Evolutionary conservation across 2,113 vertebrate species (phyloP).

Genomic region (Corythaixoides concolor): DNA sequence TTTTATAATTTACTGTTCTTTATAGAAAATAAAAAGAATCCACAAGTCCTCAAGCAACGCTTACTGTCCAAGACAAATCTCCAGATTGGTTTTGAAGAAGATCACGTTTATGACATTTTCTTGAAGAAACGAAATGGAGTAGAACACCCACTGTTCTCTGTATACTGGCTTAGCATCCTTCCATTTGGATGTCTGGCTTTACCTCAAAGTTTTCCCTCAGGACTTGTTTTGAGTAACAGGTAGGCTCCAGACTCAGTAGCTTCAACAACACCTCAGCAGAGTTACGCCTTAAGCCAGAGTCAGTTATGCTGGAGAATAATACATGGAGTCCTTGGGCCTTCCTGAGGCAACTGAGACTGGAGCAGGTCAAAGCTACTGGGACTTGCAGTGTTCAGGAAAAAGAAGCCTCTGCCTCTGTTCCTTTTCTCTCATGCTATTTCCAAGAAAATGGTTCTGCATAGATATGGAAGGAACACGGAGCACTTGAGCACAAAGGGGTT

Average conservation of each 20-base stretch:
- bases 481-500: background rate
- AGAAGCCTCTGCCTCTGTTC: background rate
- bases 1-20: background rate
- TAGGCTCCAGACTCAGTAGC: no score
- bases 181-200: background rate
- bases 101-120: background rate
- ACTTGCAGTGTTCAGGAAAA: background rate
- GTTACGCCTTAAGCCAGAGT: background rate
- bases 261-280: background rate
- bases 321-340: background rate
- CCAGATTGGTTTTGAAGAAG: background rate
- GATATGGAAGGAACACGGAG: background rate
- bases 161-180: background rate
- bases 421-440: background rate
- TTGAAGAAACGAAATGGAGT: background rate
- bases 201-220: background rate
- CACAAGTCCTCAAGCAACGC: background rate
- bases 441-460: background rate
- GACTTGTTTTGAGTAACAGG: background rate
- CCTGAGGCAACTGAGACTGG: background rate
- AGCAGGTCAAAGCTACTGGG: background rate
- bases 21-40: background rate
- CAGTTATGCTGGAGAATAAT: background rate
- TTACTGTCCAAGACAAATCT: background rate
- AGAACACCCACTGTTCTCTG: background rate